These are phyloP conservation scores for Teinopalpus imperialis DNA, from an alignment of 2,888 invertebrate species.

Conservation along the genomic window DNA sequence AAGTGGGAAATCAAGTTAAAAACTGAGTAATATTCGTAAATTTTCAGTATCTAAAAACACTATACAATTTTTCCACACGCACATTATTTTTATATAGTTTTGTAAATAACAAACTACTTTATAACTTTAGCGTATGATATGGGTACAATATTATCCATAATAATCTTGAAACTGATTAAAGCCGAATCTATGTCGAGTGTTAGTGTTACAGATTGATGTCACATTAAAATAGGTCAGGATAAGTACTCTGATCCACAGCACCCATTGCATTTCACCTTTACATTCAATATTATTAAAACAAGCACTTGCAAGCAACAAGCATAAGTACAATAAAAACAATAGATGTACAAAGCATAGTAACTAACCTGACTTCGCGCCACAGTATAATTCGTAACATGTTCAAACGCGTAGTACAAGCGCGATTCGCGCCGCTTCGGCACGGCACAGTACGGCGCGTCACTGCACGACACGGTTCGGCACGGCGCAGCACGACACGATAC, in stretches of 20 bases:
- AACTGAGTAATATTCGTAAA: too few relatives aligned
- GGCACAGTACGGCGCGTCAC: constrained; percentile 26
- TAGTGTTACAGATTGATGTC: constrained; percentile 33
- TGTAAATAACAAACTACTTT: too few relatives aligned
- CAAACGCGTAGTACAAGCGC: constrained; percentile 37
- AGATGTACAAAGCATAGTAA: constrained; percentile 19
- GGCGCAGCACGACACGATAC: constrained; percentile 31
- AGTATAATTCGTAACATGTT: constrained; percentile 51
- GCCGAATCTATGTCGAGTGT: constrained; percentile 35
- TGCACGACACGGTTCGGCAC: constrained; percentile 32
- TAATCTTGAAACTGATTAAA: too few relatives aligned
- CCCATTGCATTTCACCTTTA: constrained; percentile 30
- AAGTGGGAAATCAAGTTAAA: too few relatives aligned
- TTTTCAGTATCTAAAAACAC: too few relatives aligned
- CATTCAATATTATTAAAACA: too few relatives aligned
- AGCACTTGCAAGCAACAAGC: constrained; percentile 5
- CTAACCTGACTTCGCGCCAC: constrained; percentile 48
- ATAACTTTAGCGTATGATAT: too few relatives aligned
- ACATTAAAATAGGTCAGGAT: constrained; percentile 41
- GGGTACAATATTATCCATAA: too few relatives aligned
- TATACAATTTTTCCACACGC: too few relatives aligned
- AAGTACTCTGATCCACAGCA: constrained; percentile 34
- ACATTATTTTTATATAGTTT: too few relatives aligned
- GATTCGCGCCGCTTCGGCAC: constrained; percentile 34
- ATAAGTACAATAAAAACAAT: constrained; percentile 20